Evolutionary conservation across 2,113 vertebrate genomes (phyloP).

Genomic region (zebrafish (Danio rerio)): DNA sequence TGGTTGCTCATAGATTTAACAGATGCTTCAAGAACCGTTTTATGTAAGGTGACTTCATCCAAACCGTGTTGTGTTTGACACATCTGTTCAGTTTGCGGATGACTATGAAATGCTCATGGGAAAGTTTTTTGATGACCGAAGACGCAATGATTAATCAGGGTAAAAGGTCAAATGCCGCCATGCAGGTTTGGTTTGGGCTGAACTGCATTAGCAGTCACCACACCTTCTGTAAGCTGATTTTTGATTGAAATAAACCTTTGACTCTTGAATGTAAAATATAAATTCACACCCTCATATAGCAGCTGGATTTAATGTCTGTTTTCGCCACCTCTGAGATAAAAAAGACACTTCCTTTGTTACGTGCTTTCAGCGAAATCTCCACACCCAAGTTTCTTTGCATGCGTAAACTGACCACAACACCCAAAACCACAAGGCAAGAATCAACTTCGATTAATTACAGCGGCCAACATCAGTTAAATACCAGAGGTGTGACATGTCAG

Average conservation of each 20-base stretch:
- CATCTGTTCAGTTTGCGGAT: not conserved
- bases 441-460: constrained; percentile 81
- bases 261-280: constrained; percentile 2
- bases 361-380: constrained; percentile 23
- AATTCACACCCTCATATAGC: constrained; percentile 61
- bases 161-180: constrained; percentile 19
- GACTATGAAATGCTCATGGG: constrained; percentile 20
- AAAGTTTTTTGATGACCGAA: constrained; percentile 27
- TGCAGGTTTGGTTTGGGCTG: constrained; percentile 31
- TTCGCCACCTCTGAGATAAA: not conserved
- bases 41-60: not conserved
- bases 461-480: constrained; percentile 83
- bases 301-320: not conserved
- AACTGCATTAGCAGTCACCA: constrained; percentile 12
- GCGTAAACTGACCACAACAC: constrained; percentile 78
- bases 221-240: constrained; percentile 13
- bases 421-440: constrained; percentile 86
- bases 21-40: not conserved
- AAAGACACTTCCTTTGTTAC: not conserved
- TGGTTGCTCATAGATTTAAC: not conserved
- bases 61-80: not conserved
- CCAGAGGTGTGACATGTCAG: constrained; percentile 79
- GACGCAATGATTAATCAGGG: not conserved
- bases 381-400: constrained; percentile 77
- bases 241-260: constrained; percentile 13